Conservation (phyloP, 2,888 invertebrate species). For the Ditula angustiorana region DNA sequence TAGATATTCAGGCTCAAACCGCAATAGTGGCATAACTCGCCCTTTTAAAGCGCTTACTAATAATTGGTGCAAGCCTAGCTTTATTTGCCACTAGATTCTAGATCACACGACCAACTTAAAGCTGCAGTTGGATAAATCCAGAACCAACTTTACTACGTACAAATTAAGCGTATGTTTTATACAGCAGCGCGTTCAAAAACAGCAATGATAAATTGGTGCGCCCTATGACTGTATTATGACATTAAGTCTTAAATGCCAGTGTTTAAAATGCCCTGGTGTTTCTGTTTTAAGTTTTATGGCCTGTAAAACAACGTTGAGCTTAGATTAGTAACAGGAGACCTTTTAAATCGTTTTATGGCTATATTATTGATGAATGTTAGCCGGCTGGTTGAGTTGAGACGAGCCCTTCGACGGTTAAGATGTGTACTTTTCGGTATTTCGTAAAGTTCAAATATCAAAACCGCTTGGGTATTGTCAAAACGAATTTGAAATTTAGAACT, state of each 20-base stretch:
- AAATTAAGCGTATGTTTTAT: neutral
- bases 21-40: neutral
- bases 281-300: constrained; percentile 4
- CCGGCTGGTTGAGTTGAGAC: neutral
- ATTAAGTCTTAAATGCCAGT: constrained; percentile 48
- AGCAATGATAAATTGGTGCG: constrained; percentile 12
- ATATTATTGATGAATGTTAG: constrained; percentile 6
- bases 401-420: constrained; percentile 1
- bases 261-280: constrained; percentile 14
- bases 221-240: constrained; percentile 41
- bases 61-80: neutral
- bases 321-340: neutral
- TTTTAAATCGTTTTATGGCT: constrained; percentile 11
- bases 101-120: constrained; percentile 7
- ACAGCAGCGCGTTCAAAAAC: neutral
- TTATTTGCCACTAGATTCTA: constrained; percentile 1
- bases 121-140: neutral
- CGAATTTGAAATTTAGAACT: neutral
- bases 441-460: neutral
- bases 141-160: neutral
- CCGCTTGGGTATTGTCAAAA: neutral
- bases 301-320: neutral
- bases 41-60: neutral
- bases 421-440: neutral
- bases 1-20: neutral